Base-by-base conservation (phyloP, 1,140 invertebrate species). In the Microplitis mediator region DNA sequence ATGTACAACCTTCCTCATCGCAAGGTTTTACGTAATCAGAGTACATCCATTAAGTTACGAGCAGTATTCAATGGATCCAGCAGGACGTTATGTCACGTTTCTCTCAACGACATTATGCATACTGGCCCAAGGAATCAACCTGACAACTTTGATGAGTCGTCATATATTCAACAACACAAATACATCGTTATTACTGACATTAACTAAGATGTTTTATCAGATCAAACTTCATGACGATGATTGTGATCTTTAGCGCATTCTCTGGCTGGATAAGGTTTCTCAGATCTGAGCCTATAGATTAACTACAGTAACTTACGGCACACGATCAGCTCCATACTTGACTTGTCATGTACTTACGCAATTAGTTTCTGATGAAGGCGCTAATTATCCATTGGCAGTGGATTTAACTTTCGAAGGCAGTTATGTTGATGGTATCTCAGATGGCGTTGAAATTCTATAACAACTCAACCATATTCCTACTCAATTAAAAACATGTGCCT, bases 391-490 rank as follows among this genome's bases (percentile, higher is more conserved):
- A 23, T 23, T 23, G 23, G 2, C 23, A 23, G 2, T 23, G 23
- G 23, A 1, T 2, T 1, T 2, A 23, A 3, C n/a, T 80, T 16
- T 31, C 8, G 0, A 72, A 77, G 75, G 77, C 6, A 66, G 77
- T 32, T 81, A 80, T 61, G 77, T 83, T 0, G 82, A 84, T 71
- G 80, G 82, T 34, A 56, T 84, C 0, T 75, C 78, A 23, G 23
- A 2, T 23, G 0, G 23, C 23, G 23, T 23, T 2, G 2, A 1
- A 23, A 23, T 23, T 51, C 75, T 66, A 23, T 8, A 77, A 67
- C 4, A 82, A 75, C 39, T 45, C 31, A 23, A 31, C 36, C 31
- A 32, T 16, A 63, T 54, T 3, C 60, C 16, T 32, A 5, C 35
- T 11, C 62, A 75, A 11, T 9, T 75, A 3, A 56, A 39, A 14